Evolutionary conservation across 1,140 invertebrate genomes (phyloP), one percentile per base, ranked within the genome.

Genomic region (Scylla paramamosain): DNA sequence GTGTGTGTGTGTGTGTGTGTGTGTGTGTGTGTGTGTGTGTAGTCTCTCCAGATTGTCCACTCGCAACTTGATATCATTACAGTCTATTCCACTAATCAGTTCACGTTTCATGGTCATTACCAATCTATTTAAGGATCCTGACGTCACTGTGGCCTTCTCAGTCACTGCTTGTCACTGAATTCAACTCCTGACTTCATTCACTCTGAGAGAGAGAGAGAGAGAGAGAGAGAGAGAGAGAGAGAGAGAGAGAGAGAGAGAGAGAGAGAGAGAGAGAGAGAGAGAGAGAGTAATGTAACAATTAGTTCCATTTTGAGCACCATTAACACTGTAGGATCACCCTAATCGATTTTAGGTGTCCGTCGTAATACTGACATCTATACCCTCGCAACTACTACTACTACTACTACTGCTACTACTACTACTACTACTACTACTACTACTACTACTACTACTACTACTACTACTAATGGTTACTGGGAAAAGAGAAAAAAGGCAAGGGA

Each of bases 1-100:
- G 67, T 77, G 67, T 77, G 67, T 77, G 67, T 77, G 67, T 77
- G 67, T 77, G 67, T 77, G 67, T 77, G 67, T 77, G 67, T 77
- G 67, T 77, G 67, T 77, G 67, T 77, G 67, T 77, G 67, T 77
- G 67, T 77, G 67, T 77, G 67, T 77, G 67, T 3, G 52, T 3
- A 0, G 1, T 39, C 39, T 39, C 39, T 39, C 6, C 39, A 39
- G 1, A 6, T 39, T 6, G 6, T 39, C 39, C 6, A 39, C 6
- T 39, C 39, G 39, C 6, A 39, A 39, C 39, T 39, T 39, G 1
- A 39, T 39, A 39, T 39, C 39, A 39, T 39, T 39, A 39, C 39
- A 6, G 39, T 39, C 39, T 39, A 39, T 39, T 39, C 1, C 39
- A 39, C 39, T 39, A 39, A 39, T 39, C 39, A 39, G 6, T 6